A percentile compares a stretch with the other conserved stretches of the same genome.
These are phyloP conservation scores for Hephaestus fuliginosus DNA, from an alignment of 2,797 vertebrate species.

Conservation along the genomic window DNA sequence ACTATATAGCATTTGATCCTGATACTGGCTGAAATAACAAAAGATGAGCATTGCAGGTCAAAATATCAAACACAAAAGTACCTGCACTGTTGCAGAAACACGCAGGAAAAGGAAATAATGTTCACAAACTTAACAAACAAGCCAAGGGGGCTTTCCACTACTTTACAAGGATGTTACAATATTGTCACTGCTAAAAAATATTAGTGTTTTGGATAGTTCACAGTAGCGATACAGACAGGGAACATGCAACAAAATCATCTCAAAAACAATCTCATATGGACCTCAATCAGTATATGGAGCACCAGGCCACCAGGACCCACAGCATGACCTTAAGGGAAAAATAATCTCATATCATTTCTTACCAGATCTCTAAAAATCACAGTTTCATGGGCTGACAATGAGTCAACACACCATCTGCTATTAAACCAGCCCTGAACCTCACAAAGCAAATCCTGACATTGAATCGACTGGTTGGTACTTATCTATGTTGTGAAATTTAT, in stretches of 20 bases:
- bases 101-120: background rate
- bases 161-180: background rate
- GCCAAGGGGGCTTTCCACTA: background rate
- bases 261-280: too few relatives aligned
- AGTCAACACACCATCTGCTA: too few relatives aligned
- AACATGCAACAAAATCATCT: background rate
- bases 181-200: background rate
- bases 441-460: too few relatives aligned
- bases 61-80: constrained; percentile 1
- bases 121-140: background rate
- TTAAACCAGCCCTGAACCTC: too few relatives aligned
- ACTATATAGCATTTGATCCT: background rate
- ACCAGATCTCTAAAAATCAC: too few relatives aligned
- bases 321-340: background rate
- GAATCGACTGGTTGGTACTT: too few relatives aligned
- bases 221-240: background rate
- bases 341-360: background rate
- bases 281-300: background rate
- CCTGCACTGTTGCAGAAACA: background rate
- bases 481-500: too few relatives aligned
- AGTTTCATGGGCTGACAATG: too few relatives aligned
- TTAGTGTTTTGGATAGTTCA: background rate
- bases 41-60: background rate
- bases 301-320: background rate
- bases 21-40: background rate